Conservation (phyloP, 2,113 vertebrate species). For the Chascanopsetta lugubris region DNA sequence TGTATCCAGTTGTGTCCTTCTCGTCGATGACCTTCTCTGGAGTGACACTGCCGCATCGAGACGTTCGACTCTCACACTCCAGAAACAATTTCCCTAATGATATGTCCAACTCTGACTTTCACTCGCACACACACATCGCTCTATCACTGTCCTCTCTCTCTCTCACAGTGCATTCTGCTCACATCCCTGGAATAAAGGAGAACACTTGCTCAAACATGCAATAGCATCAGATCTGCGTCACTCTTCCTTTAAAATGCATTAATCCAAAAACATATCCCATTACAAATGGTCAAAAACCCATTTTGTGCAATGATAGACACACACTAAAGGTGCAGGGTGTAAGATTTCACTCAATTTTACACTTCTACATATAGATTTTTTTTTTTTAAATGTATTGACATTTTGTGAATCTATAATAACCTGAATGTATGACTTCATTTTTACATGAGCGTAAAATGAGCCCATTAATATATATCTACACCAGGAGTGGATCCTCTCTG, state of each 20-base stretch:
- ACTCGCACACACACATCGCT: not conserved
- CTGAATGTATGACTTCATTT: too few species aligned
- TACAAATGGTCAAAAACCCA: too few species aligned
- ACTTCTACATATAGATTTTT: too few species aligned
- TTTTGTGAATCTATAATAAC: too few species aligned
- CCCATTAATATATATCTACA: too few species aligned
- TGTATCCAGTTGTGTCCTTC: constrained; percentile 69
- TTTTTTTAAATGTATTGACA: too few species aligned
- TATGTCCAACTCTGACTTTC: constrained; percentile 27
- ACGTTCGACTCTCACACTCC: constrained; percentile 62
- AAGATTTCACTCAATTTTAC: too few species aligned
- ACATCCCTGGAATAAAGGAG: not conserved
- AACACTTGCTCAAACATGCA: constrained; percentile 15
- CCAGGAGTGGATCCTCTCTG: too few species aligned
- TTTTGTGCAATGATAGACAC: too few species aligned
- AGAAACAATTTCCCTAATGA: constrained; percentile 75
- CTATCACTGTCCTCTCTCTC: not conserved
- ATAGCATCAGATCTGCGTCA: constrained; percentile 10
- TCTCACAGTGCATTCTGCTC: constrained; percentile 15
- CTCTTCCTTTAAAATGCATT: not conserved
- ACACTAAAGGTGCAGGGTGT: too few species aligned
- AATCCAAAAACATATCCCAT: not conserved
- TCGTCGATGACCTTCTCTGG: constrained; percentile 68
- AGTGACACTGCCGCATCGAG: constrained; percentile 62
- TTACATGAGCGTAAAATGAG: too few species aligned